phyloP scores from a whole-genome alignment of 2,888 invertebrate genomes.

The Polyommatus iphigenia region DNA sequence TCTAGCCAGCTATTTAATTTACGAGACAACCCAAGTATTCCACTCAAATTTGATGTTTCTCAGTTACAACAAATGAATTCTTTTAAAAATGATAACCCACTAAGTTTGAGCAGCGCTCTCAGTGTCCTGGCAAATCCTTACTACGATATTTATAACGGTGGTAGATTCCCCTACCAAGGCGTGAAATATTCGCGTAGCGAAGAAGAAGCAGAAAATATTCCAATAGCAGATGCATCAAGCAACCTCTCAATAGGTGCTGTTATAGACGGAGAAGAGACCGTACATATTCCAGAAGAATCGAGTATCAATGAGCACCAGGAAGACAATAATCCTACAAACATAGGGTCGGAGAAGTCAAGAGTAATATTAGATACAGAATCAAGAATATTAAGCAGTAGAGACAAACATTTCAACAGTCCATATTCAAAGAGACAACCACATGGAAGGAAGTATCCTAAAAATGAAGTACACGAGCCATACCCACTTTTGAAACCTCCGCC shows the following conservation, averaged over 20 bases:
- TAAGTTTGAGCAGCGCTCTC: conserved; percentile 55
- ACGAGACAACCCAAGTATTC: conserved; percentile 56
- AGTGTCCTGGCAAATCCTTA: conserved; percentile 57
- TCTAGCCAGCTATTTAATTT: conserved; percentile 59
- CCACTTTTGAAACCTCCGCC: conserved; percentile 72
- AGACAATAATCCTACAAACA: conserved; percentile 49
- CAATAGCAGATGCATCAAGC: conserved; percentile 67
- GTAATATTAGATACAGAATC: conserved; percentile 49
- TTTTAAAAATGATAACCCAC: conserved; percentile 59
- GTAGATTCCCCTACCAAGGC: conserved; percentile 66
- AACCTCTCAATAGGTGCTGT: conserved; percentile 75
- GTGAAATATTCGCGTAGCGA: conserved; percentile 74
- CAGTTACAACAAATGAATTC: conserved; percentile 60
- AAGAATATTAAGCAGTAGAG: conserved; percentile 53
- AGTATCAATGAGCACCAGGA: conserved; percentile 58
- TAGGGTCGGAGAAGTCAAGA: conserved; percentile 57
- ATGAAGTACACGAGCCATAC: conserved; percentile 63
- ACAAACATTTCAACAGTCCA: conserved; percentile 58
- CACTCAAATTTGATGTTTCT: conserved; percentile 63
- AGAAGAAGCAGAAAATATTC: conserved; percentile 72
- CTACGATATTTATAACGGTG: conserved; percentile 61
- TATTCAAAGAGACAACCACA: conserved; percentile 52
- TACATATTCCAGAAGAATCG: conserved; percentile 54
- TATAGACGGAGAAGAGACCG: conserved; percentile 65
- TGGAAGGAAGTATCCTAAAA: conserved; percentile 63